Base-by-base conservation (phyloP, 2,888 invertebrate genomes). In the Branchipolynoe longqiensis region DNA sequence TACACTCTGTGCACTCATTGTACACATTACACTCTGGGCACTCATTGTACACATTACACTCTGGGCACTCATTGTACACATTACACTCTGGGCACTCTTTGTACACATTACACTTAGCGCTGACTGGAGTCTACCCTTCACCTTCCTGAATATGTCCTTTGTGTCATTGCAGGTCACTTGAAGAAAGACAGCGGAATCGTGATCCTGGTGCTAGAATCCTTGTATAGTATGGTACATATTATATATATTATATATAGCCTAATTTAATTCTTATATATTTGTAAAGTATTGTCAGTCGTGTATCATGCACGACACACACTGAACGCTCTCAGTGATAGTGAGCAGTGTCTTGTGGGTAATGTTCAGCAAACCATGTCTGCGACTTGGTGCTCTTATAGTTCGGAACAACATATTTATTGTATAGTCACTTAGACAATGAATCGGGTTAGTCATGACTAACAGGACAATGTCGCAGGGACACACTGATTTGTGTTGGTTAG, bases 201-300 rank as follows among this genome's bases (percentile, higher is more conserved):
- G 78, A 78, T 78, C 41, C 78, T 78, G 78, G 78, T 78, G 78
- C 78, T 78, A 78, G 78, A 48, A 48, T 48, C 28, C 33, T 28
- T 78, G 78, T 78, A 78, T 33, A 78, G 54, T 78, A 78, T 48
- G 78, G 48, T 78, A 48, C 1, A 54, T 78, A 78, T 41, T 73
- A 41, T 36, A 36, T 73, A 41, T 78, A 54, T 78, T 48, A 48
- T 48, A 48, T 31, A 48, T 48, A 38, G 33, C 69, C 69, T 69
- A 69, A 69, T 69, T 69, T 69, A 69, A 69, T 69, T 69, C 69
- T 38, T 69, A 69, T 69, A 69, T 69, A 69, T 69, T 69, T 69
- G 69, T 69, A 69, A 69, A 62, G 33, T 62, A 62, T 31, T 62
- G 62, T 62, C 62, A 62, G 62, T 62, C 62, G 62, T 62, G 62